Base-by-base conservation (phyloP, 2,888 invertebrate species). In the Neoscelio sp. region DNA sequence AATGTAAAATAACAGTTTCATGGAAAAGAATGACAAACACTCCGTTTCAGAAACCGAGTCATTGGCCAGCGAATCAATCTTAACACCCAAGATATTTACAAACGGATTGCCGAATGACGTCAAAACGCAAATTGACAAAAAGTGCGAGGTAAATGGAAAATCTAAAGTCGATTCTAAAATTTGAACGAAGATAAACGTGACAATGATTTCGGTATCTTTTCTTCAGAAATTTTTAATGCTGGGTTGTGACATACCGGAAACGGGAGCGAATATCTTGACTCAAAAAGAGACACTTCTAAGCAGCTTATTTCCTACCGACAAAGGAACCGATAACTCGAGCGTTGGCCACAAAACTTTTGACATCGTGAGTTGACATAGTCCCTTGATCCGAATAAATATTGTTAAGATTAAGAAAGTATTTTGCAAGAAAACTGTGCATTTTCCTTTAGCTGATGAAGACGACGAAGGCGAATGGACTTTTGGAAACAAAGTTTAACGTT, bases 241-340 rank as follows among this genome's bases (percentile, higher is more conserved):
- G 46, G 71, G 62, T 71, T 81, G 81, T 10, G 70, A 76, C 74
- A 68, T 75, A 23, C 67, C 75, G 54, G 67, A 79, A 75, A 67
- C 62, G 17, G 65, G 40, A 15, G 58, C 52, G 20, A 70, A 62
- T 78, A 33, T 44, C 42, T 54, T 30, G n/a, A 58, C 48, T 15
- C 44, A 28, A 15, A 54, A 78, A 58, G 70, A 70, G 2, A 64
- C 20, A 62, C 52, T 80, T 40, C 18, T 67, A 6, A 40, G 62
- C 8, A 74, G 33, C 12, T 35, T 65, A 42, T 13, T 54, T 70
- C 52, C 35, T 2, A 48, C 62, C 65, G 74, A 78, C 64, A 74
- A 77, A 78, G 50, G 17, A 20, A 58, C 23, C 17, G 65, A 71
- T 60, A 54, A 65, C 5, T n/a, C 64, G 7, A 33, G 7, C 23